Percentiles rank a stretch among this genome's conserved stretches.
These are phyloP conservation scores for Drosophila parvula DNA, from an alignment of 1,140 invertebrate species.

Conservation along the genomic window DNA sequence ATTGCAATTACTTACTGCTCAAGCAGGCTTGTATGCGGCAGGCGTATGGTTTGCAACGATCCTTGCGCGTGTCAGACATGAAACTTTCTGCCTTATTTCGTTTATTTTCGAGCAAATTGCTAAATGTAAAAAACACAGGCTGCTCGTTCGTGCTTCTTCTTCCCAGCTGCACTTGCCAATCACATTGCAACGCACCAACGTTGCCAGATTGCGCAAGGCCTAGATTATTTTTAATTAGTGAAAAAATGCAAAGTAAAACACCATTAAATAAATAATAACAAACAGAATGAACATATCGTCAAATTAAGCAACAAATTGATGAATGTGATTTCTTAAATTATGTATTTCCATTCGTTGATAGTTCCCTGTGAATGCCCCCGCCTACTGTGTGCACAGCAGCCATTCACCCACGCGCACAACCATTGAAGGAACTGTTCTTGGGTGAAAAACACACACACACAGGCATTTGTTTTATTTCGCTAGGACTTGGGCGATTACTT, in stretches of 20 bases:
- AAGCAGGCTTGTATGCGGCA: conserved; percentile 91
- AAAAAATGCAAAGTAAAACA: conserved; percentile 14
- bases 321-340: not conserved
- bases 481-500: conserved; percentile 32
- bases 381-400: conserved; percentile 9
- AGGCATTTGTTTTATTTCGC: conserved; percentile 42
- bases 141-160: conserved; percentile 8
- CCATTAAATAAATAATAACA: conserved; percentile 1
- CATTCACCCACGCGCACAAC: conserved; percentile 1
- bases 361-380: conserved; percentile 6
- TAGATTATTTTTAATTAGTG: not conserved
- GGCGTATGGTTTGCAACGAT: conserved; percentile 90
- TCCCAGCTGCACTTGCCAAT: not conserved
- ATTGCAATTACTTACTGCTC: conserved; percentile 85
- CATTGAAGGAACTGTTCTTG: conserved; percentile 68
- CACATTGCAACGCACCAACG: not conserved
- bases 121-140: conserved; percentile 17
- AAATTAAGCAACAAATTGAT: not conserved
- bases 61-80: conserved; percentile 84
- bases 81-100: conserved; percentile 5
- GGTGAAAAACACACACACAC: conserved; percentile 71
- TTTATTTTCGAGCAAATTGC: not conserved
- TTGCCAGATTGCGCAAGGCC: conserved; percentile 17
- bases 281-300: not conserved
- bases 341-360: not conserved